Evolutionary conservation across 2,797 vertebrate genomes (phyloP).

Genomic region (Cheirogaleus major): DNA sequence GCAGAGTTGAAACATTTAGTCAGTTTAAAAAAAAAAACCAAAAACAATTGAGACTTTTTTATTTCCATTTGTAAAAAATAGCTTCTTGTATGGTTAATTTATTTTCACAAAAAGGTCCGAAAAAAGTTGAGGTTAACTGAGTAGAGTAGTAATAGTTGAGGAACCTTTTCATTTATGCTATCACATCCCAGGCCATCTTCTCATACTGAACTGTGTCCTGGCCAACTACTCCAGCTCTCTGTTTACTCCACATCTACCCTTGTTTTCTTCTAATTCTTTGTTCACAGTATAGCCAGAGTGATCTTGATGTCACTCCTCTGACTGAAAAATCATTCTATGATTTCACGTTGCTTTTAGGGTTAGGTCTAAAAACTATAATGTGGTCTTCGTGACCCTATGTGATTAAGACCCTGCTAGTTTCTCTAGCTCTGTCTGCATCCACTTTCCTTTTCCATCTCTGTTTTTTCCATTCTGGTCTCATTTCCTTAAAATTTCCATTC

Average conservation of each 20-base stretch:
- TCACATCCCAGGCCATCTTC: neutral
- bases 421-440: neutral
- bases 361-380: neutral
- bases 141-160: neutral
- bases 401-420: neutral
- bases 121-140: neutral
- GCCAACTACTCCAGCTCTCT: neutral
- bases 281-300: neutral
- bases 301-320: neutral
- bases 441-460: neutral
- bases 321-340: neutral
- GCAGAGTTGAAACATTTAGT: neutral
- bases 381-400: neutral
- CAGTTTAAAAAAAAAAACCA: neutral
- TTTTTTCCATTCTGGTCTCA: neutral
- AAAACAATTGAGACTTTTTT: neutral
- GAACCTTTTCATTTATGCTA: neutral
- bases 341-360: neutral
- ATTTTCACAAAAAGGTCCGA: neutral
- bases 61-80: neutral
- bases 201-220: neutral
- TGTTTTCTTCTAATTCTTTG: neutral
- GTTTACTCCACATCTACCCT: neutral
- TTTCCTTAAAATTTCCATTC: neutral
- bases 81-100: neutral